Evolutionary conservation across 2,888 invertebrate genomes (phyloP).

Genomic region (Lumbricus terrestris): DNA sequence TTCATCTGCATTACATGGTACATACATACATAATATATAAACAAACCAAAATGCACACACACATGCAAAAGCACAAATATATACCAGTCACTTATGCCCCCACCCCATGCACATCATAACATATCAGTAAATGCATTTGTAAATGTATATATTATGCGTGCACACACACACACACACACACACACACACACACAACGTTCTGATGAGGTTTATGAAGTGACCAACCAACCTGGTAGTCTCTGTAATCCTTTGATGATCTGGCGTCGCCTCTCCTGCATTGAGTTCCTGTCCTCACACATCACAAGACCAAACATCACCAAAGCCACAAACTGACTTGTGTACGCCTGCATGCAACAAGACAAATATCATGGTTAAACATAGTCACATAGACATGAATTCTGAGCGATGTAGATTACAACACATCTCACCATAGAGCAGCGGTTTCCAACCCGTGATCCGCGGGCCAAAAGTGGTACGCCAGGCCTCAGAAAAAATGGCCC

Average conservation of each 20-base stretch:
- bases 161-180: neutral
- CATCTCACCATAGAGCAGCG: too few relatives aligned
- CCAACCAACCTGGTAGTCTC: constrained; percentile 68
- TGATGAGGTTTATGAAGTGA: neutral
- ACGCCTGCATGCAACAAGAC: constrained; percentile 68
- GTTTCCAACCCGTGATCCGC: too few relatives aligned
- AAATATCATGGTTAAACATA: neutral
- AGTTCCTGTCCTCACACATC: constrained; percentile 96
- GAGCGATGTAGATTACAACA: neutral
- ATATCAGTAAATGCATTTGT: neutral
- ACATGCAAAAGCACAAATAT: too few relatives aligned
- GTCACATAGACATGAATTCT: neutral
- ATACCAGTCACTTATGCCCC: too few relatives aligned
- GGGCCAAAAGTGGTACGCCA: too few relatives aligned
- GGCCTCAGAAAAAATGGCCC: too few relatives aligned
- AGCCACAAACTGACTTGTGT: constrained; percentile 97
- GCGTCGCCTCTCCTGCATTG: constrained; percentile 78
- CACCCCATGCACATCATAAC: neutral
- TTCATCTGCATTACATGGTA: too few relatives aligned
- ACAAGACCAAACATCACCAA: constrained; percentile 97
- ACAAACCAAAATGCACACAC: too few relatives aligned
- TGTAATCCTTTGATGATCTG: constrained; percentile 86
- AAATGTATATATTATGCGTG: neutral
- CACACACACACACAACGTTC: neutral
- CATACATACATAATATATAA: too few relatives aligned